Base-by-base conservation (phyloP, 2,797 vertebrate species). In the Cossypha heuglini region DNA sequence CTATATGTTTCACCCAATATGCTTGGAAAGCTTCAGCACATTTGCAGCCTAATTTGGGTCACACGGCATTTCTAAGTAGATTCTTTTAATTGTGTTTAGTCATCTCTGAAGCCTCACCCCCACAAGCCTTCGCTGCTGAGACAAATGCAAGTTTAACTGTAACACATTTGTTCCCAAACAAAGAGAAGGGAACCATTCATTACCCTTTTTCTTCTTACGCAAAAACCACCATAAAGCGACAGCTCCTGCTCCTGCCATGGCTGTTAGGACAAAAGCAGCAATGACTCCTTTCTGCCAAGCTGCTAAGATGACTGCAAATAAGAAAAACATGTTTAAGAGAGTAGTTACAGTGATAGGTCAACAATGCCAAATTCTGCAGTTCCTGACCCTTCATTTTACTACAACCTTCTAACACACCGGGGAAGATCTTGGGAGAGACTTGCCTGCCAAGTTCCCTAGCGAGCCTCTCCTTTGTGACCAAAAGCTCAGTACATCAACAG, bases 201-300 rank as follows among this genome's bases (percentile, higher is more conserved):
- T 95, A 98, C 98, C 97, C 31, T 97, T 98, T 97, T 94, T 91
- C 97, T 98, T 98, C 97, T 92, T 98, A 81, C 13, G 57, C 59
- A 94, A 76, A 82, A 97, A 97, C 93, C 90, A 98, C 87, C 94
- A 97, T 7, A 64, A 37, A 46, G 49, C 3, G 1, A 95, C 33
- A 17, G 79, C 19, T 54, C 11, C 73, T 54, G 69, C 91, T 84
- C 88, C 96, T 77, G 86, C 79, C 0, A 97, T 43, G 71, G 71
- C 43, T n/a, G 94, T 86, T 1, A 97, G 92, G 93, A 97, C 79
- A 55, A 95, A 78, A 2, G 95, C 48, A 25, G 95, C 95, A 38
- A 98, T 97, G n/a, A 98, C 68, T 71, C 97, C 96, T 96, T 98
- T 98, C 94, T 97, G 97, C 98, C 98, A 98, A 2, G 96, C 29